Conservation (phyloP, 2,113 vertebrate species). For the Piaya cayana region DNA sequence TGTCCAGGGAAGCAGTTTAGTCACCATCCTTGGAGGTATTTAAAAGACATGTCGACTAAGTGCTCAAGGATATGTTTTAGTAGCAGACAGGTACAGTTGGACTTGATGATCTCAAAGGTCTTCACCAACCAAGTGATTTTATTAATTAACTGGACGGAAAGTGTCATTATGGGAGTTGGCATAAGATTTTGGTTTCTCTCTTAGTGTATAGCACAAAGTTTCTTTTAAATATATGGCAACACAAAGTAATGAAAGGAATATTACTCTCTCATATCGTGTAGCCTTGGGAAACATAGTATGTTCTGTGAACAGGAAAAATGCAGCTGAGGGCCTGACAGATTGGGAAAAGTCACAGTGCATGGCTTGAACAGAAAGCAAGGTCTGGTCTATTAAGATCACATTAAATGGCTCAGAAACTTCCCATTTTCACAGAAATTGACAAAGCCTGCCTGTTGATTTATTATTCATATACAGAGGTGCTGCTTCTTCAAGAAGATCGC, state of each 20-base stretch:
- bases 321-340: background rate
- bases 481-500: slow-evolving; percentile 27
- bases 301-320: slow-evolving; percentile 29
- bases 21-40: too few relatives aligned
- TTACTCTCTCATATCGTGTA: background rate
- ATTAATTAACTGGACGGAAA: background rate
- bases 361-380: slow-evolving; percentile 1
- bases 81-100: too few relatives aligned
- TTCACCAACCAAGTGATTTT: too few relatives aligned
- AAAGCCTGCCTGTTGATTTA: slow-evolving; percentile 55
- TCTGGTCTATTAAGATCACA: slow-evolving; percentile 50
- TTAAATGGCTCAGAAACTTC: slow-evolving; percentile 68
- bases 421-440: slow-evolving; percentile 54
- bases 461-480: slow-evolving; percentile 48
- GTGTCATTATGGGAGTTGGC: background rate
- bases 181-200: background rate
- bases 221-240: background rate
- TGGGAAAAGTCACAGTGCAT: slow-evolving; percentile 3
- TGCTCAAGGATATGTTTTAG: too few relatives aligned
- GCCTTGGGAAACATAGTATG: background rate
- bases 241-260: background rate
- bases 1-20: too few relatives aligned
- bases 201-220: background rate
- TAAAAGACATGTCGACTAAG: too few relatives aligned
- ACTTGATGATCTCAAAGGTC: too few relatives aligned